Percentiles rank a stretch among this genome's conserved stretches.
Conservation (phyloP, 2,888 invertebrate genomes). For the Megamerina dolium region DNA sequence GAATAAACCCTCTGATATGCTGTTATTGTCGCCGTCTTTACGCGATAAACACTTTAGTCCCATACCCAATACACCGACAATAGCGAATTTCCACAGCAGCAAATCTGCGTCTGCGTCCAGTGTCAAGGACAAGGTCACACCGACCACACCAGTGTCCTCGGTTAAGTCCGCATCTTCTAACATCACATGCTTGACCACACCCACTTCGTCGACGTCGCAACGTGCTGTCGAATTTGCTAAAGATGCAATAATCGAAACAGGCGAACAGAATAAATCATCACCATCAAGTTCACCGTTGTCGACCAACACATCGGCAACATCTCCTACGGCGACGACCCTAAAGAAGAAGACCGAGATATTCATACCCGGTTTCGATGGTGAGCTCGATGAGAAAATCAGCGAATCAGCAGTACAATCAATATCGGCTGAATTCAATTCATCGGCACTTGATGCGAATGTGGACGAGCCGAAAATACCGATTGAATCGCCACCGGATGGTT, state of each 20-base stretch:
- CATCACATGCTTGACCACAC: constrained; percentile 11
- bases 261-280: constrained; percentile 9
- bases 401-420: constrained; percentile 78
- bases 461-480: constrained; percentile 47
- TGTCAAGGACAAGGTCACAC: constrained; percentile 17
- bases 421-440: constrained; percentile 54
- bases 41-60: constrained; percentile 52
- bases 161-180: constrained; percentile 16
- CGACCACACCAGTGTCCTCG: constrained; percentile 25
- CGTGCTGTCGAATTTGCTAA: constrained; percentile 2
- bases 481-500: constrained; percentile 47
- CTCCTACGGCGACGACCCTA: constrained; percentile 35
- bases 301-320: constrained; percentile 31
- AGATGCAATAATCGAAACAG: neutral
- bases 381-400: constrained; percentile 64
- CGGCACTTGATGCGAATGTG: constrained; percentile 41
- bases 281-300: constrained; percentile 8
- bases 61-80: constrained; percentile 54
- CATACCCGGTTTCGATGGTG: constrained; percentile 63
- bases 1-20: constrained; percentile 26
- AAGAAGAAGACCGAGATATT: constrained; percentile 57
- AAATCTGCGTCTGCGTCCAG: constrained; percentile 8
- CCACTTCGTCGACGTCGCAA: constrained; percentile 21
- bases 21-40: constrained; percentile 38
- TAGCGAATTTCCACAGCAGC: constrained; percentile 27